Evolutionary conservation across 2,888 invertebrate species (phyloP).

Genomic region (Seladonia tumulorum): DNA sequence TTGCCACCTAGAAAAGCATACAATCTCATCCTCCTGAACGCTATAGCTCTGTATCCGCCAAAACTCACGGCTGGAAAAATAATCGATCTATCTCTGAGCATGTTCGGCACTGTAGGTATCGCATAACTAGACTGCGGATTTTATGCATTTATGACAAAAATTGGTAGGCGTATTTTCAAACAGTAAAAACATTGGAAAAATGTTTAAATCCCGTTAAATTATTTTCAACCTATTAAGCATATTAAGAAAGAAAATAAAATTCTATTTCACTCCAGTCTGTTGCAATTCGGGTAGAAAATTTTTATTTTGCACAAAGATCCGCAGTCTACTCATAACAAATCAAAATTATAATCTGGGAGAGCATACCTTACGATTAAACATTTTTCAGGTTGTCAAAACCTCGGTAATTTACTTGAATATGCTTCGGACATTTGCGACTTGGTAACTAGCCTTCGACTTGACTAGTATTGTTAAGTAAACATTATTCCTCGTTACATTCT

Average conservation of each 20-base stretch:
- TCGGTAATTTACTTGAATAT: slow-evolving; percentile 24
- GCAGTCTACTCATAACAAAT: neutral
- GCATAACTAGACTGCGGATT: too few species aligned
- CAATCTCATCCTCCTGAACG: slow-evolving; percentile 67
- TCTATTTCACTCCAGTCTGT: too few species aligned
- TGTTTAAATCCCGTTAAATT: too few species aligned
- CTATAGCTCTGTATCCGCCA: slow-evolving; percentile 67
- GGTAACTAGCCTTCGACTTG: neutral
- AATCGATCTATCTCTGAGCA: slow-evolving; percentile 69
- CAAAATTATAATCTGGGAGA: neutral
- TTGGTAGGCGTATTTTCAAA: too few species aligned
- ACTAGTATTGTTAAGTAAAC: too few species aligned
- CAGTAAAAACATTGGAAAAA: too few species aligned
- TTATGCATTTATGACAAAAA: too few species aligned
- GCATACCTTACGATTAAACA: too few species aligned
- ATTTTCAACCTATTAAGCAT: too few species aligned
- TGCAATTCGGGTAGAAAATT: too few species aligned
- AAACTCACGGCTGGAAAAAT: slow-evolving; percentile 76
- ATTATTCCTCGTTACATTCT: neutral
- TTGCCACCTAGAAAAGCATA: slow-evolving; percentile 50
- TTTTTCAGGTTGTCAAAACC: slow-evolving; percentile 18
- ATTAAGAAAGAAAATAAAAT: too few species aligned
- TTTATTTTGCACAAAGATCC: too few species aligned
- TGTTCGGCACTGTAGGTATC: slow-evolving; percentile 61
- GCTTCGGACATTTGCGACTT: slow-evolving; percentile 8